These are phyloP conservation scores for Lanius collurio DNA, from an alignment of 2,113 vertebrate genomes.

Conservation along the genomic window DNA sequence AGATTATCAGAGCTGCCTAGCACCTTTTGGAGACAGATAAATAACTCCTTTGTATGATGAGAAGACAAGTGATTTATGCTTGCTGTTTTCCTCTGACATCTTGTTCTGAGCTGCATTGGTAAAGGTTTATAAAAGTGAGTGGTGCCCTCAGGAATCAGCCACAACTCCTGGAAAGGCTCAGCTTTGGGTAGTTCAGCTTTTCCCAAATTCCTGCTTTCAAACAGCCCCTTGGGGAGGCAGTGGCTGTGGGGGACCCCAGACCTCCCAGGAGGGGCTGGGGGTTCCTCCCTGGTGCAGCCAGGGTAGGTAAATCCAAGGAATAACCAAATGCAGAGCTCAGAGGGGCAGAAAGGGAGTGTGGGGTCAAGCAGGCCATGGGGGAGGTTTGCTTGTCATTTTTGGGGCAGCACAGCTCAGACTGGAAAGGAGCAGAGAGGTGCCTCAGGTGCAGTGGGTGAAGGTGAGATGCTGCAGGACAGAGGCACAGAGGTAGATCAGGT, in stretches of 20 bases:
- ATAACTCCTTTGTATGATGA: not conserved
- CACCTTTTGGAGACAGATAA: not conserved
- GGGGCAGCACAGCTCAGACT: not conserved
- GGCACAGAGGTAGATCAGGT: too few species aligned
- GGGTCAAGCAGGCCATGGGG: not conserved
- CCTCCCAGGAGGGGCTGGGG: not conserved
- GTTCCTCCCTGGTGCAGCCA: not conserved
- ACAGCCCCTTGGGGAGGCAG: not conserved
- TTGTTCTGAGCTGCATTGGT: not conserved
- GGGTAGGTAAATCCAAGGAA: not conserved
- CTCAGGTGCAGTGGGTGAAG: fast-evolving
- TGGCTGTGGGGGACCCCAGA: not conserved
- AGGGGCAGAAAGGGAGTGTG: not conserved
- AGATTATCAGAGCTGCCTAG: not conserved
- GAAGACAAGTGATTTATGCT: not conserved
- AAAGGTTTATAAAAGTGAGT: not conserved
- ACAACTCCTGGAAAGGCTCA: not conserved
- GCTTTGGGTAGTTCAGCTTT: not conserved
- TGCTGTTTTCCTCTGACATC: not conserved
- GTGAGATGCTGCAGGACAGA: not conserved
- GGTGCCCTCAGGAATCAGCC: not conserved
- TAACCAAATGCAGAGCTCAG: not conserved
- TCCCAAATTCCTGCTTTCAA: not conserved
- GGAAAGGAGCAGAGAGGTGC: not conserved
- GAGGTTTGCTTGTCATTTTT: not conserved